Evolutionary conservation across 2,888 invertebrate genomes (phyloP), one percentile per base, ranked within the genome.

Genomic region (Cynaeus angustus): DNA sequence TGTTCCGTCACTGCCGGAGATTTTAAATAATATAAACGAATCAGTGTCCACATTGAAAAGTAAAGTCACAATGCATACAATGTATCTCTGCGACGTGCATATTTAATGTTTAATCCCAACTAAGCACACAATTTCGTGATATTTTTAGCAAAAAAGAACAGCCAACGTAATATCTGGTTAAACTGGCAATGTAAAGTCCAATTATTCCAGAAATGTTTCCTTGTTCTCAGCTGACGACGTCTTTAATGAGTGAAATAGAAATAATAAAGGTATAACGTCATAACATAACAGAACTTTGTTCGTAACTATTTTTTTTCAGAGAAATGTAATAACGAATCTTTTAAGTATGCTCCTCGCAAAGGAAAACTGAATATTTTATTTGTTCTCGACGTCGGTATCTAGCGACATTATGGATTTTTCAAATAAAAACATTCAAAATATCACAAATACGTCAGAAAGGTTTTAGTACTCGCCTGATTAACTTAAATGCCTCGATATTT

Each of bases 401-500:
- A 46, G 46, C 14, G 46, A 21, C 26, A 26, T 59, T 30, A 59
- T 59, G 30, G 28, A 59, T 28, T 59, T 33, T 28, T 45, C 43
- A 46, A 43, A 37, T 37, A 37, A 53, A 56, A 61, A 68, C 26
- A 50, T 7, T 4, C 14, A 43, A 46, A 66, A 50, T 16, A 59
- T 37, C 37, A 53, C 59, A 70, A 66, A 61, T 70, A 66, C 14
- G 28, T 48, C 50, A 45, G 43, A 66, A 66, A 45, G 50, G 50
- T 50, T 55, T 53, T 38, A 62, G 33, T 43, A 30, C 52, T 56
- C 38, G 28, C 59, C 68, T 64, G 61, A 74, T 68, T 66, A 73
- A 66, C 66, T 74, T 72, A 68, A 72, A 72, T 68, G 38, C 68
- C 66, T 70, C 69, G 66, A 72, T 73, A 72, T 72, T 71, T 70